Base-by-base conservation (phyloP, 2,797 vertebrate species). In the Huso huso region DNA sequence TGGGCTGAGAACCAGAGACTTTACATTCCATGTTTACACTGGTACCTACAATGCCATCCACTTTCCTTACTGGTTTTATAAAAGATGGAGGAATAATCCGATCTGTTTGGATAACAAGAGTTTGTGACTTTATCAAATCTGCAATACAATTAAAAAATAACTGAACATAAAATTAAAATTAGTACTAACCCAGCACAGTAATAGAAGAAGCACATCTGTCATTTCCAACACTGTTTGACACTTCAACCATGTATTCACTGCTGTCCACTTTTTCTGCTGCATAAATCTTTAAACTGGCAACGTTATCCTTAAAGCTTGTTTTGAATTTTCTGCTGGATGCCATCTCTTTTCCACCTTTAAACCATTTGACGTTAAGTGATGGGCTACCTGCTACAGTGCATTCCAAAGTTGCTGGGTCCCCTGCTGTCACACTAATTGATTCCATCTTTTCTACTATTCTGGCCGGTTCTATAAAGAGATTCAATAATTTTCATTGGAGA, bases 321-420 rank as follows among this genome's bases (percentile, higher is more conserved):
- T 96, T 95, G 62, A 95, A 95, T 85, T 98, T 99, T 81, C 96
- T 94, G 71, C 94, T 93, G 76, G 90, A 89, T 68, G 82, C 87
- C 79, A 99, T 87, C 67, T 93, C 91, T 64, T 91, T 96, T 62
- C 92, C 94, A 2, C 97, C 91, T 88, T 90, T 94, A 75, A 95
- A 92, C 97, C 97, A 99, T 73, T 94, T 97, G 37, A 92, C 90
- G 88, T 94, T 98, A 23, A 99, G 88, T 15, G 97, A 95, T 67
- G 95, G 94, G 74, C 93, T 99, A 84, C 97, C 97, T 71, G 93
- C 80, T 66, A 99, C 85, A 0, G 84, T 93, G 63, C 94, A 96
- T 77, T 98, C 96, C 86, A 99, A 77, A 5, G 93, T 86, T 68
- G 94, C 95, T 15, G 95, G 92, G 68, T 97, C 95, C 6, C 96